Percentiles rank a stretch among this genome's conserved stretches.
Evolutionary conservation across 2,113 vertebrate species (phyloP).

Genomic region (Thalassoma bifasciatum): DNA sequence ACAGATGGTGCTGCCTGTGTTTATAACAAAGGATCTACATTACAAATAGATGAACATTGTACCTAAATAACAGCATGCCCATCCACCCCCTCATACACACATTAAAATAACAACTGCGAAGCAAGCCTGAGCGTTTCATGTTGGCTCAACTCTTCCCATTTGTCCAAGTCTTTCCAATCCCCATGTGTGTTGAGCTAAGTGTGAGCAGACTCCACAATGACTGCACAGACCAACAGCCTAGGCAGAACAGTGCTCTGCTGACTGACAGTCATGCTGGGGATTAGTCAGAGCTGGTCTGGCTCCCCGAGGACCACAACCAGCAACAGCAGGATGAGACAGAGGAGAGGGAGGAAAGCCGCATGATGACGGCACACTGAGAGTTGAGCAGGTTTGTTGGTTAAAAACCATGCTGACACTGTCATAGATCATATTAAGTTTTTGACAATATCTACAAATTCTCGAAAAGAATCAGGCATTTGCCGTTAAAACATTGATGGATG

Average conservation of each 20-base stretch:
- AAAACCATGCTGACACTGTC: not conserved
- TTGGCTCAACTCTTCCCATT: slow-evolving; percentile 7
- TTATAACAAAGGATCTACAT: not conserved
- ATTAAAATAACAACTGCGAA: not conserved
- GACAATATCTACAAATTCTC: too few relatives aligned
- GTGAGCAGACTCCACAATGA: slow-evolving; percentile 9
- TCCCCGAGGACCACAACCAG: slow-evolving; percentile 39
- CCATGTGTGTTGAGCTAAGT: not conserved
- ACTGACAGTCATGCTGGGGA: slow-evolving; percentile 42
- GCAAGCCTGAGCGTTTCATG: not conserved
- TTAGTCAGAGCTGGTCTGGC: slow-evolving; percentile 33
- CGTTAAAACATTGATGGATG: too few relatives aligned
- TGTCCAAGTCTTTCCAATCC: slow-evolving; percentile 22
- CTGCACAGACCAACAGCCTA: slow-evolving; percentile 22
- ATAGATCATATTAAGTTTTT: not conserved
- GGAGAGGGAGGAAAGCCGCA: not conserved
- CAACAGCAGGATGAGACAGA: slow-evolving; percentile 6
- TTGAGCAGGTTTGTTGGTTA: not conserved
- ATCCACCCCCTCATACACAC: not conserved
- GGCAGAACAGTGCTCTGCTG: slow-evolving; percentile 18
- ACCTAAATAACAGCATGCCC: not conserved
- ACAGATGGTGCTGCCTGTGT: not conserved
- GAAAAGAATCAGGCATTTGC: too few relatives aligned
- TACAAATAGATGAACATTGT: not conserved
- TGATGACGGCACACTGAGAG: not conserved